Evolutionary conservation across 2,797 vertebrate species (phyloP).

Genomic region (Meriones psammophilus): DNA sequence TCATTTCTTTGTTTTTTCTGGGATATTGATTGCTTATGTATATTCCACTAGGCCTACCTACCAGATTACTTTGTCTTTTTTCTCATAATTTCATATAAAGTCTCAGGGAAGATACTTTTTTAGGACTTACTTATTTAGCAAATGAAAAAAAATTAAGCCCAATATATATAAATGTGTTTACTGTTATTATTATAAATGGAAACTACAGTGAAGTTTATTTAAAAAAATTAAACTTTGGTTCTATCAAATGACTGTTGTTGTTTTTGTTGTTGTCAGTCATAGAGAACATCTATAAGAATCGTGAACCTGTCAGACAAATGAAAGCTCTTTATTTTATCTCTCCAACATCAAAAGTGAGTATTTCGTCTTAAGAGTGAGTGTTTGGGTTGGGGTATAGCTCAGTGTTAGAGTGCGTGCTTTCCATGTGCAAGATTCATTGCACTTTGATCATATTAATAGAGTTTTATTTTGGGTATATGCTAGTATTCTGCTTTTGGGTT

Average conservation of each 20-base stretch:
- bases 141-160: not conserved
- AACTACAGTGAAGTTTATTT: conserved; percentile 60
- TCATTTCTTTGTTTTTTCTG: conserved; percentile 5
- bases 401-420: not conserved
- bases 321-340: conserved; percentile 98
- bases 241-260: conserved; percentile 68
- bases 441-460: not conserved
- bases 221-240: conserved; percentile 50
- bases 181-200: conserved; percentile 54
- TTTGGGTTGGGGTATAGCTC: not conserved
- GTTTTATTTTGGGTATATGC: not conserved
- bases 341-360: conserved; percentile 94
- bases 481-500: not conserved
- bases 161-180: conserved; percentile 47
- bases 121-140: conserved; percentile 33
- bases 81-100: not conserved
- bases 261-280: conserved; percentile 91
- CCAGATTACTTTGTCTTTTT: not conserved
- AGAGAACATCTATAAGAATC: conserved; percentile 95
- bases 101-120: conserved; percentile 24
- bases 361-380: conserved; percentile 53
- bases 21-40: not conserved
- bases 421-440: not conserved
- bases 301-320: conserved; percentile 96
- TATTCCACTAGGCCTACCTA: not conserved